Evolutionary conservation across 2,797 vertebrate species (phyloP), one percentile per base, ranked within the genome.

Genomic region (Pyrocephalus nanus): DNA sequence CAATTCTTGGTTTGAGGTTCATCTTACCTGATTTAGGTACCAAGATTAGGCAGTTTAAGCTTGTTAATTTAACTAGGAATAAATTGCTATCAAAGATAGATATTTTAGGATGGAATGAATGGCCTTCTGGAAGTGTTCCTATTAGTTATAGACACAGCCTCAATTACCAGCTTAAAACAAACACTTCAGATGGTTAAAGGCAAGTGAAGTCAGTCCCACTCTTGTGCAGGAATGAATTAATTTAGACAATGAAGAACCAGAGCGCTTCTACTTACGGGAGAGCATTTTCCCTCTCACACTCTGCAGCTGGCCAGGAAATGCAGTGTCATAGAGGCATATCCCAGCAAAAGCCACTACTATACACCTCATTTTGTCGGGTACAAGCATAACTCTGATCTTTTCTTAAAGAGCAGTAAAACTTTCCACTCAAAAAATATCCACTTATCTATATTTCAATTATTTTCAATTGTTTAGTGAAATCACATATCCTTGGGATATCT

Each of bases 151-250:
- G 34, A 88, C 54, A 30, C 47, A 95, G 69, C 25, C 29, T 88
- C 85, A 86, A 93, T 86, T 65, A 95, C 69, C 77, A 86, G 38
- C 50, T 83, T 92, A 90, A 92, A 96, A 80, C 65, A 95, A 93
- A 91, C 75, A 92, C 76, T 64, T 54, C 71, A 67, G 65, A 67
- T 80, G 25, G 42, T 80, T 93, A 90, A 91, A 95, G 61, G 69
- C 87, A 93, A 69, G 72, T 58, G 50, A 93, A 94, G 83, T 65
- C 11, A 93, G 47, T 84, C 70, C 62, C 11, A 25, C 32, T 55
- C 32, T 84, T 78, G 21, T 58, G 34, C 51, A 78, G 58, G 47
- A 90, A 78, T 72, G 62, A 83, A 83, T 66, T 8, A 92, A 88
- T 69, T 86, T 66, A 83, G 48, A 67, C 0, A 0, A 67, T 42